A percentile compares a stretch with the other conserved stretches of the same genome.
phyloP scores from a whole-genome alignment of 2,888 invertebrate species.

The Acronicta psi region DNA sequence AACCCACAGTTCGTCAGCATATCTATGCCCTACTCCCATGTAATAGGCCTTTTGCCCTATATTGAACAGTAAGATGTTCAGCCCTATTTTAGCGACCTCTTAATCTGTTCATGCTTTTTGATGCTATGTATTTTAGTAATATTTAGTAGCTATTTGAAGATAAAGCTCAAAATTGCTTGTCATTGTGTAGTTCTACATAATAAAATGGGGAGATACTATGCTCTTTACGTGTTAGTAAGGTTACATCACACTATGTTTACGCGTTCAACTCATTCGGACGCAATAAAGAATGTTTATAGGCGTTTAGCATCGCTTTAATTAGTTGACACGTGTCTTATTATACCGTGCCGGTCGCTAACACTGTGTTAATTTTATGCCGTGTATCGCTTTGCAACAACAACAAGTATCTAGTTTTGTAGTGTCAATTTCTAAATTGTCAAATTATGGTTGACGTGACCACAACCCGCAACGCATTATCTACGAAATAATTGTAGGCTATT shows the following conservation, averaged over 20 bases:
- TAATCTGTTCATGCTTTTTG: too few species aligned
- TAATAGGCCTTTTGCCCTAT: too few species aligned
- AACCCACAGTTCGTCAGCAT: too few species aligned
- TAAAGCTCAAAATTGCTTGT: too few species aligned
- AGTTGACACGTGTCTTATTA: constrained; percentile 40
- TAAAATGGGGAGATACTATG: too few species aligned
- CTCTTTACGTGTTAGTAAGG: not conserved
- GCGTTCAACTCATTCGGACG: constrained; percentile 24
- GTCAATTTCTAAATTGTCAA: constrained; percentile 34
- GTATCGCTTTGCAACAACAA: constrained; percentile 19
- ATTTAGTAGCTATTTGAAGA: too few species aligned
- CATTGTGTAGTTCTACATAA: too few species aligned
- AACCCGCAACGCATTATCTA: constrained; percentile 23
- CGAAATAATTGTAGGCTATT: constrained; percentile 25
- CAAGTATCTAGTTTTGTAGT: not conserved
- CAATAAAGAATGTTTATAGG: constrained; percentile 43
- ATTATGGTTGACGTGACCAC: constrained; percentile 25
- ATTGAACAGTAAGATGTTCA: too few species aligned
- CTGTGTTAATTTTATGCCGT: constrained; percentile 19
- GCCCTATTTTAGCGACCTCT: too few species aligned
- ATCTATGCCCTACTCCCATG: too few species aligned
- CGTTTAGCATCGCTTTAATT: constrained; percentile 41
- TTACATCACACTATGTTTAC: not conserved
- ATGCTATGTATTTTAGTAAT: too few species aligned
- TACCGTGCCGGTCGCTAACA: constrained; percentile 13